A percentile compares a stretch with the other conserved stretches of the same genome.
Evolutionary conservation across 2,113 vertebrate species (phyloP).

Genomic region (Phainopepla nitens): DNA sequence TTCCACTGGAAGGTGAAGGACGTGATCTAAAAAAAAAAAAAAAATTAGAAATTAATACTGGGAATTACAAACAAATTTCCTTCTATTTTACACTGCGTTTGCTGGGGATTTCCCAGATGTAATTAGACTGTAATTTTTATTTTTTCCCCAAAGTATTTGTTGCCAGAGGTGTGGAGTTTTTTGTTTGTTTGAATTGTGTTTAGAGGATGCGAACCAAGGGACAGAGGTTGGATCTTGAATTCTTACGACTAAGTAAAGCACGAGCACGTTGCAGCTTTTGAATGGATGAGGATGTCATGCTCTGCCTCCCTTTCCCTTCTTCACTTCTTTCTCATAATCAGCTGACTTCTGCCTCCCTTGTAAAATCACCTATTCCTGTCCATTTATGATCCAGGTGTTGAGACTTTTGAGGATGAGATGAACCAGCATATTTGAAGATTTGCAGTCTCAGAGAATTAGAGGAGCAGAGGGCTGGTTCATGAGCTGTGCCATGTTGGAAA

Average conservation of each 20-base stretch:
- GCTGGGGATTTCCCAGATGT: background rate
- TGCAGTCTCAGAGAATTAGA: background rate
- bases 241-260: background rate
- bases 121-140: background rate
- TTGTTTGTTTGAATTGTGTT: background rate
- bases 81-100: background rate
- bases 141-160: background rate
- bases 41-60: background rate
- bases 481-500: rapidly evolving
- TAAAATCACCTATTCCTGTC: background rate
- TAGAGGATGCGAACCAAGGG: background rate
- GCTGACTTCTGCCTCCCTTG: background rate
- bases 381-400: background rate
- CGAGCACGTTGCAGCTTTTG: background rate
- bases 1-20: background rate
- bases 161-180: background rate
- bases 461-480: background rate
- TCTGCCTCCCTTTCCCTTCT: background rate
- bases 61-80: background rate
- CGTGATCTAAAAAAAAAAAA: background rate
- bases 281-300: background rate
- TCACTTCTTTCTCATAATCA: background rate
- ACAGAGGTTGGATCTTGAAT: background rate
- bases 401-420: background rate
- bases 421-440: background rate